A percentile compares a stretch with the other conserved stretches of the same genome.
Conservation (phyloP, 2,888 invertebrate species). For the Ptychoptera albimana region DNA sequence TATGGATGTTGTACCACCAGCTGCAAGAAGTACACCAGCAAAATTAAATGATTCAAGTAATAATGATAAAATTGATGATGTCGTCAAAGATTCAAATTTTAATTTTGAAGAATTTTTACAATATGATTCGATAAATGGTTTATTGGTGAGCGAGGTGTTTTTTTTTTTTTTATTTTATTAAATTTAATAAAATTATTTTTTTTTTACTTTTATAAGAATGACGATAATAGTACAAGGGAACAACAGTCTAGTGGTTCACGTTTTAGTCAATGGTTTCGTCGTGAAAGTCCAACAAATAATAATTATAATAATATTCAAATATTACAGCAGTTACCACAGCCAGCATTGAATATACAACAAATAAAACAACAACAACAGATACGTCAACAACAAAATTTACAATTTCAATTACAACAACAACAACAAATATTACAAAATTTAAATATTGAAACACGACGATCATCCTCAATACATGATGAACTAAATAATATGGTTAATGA, state of each 20-base stretch:
- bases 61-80: conserved; percentile 5
- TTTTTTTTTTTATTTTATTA: too few relatives aligned
- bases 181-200: conserved; percentile 1
- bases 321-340: too few relatives aligned
- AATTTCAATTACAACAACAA: conserved; percentile 7
- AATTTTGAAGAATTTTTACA: conserved; percentile 77
- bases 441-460: conserved; percentile 30
- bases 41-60: conserved; percentile 5
- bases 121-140: conserved; percentile 55
- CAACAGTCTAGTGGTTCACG: conserved; percentile 41
- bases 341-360: too few relatives aligned
- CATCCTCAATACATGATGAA: conserved; percentile 42
- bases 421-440: conserved; percentile 7
- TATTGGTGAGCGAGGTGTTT: too few relatives aligned
- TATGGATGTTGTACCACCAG: conserved; percentile 7
- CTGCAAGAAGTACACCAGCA: conserved; percentile 9
- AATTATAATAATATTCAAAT: too few relatives aligned
- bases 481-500: conserved; percentile 50
- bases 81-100: conserved; percentile 28
- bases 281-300: conserved; percentile 8
- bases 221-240: conserved; percentile 34
- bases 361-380: conserved; percentile 7
- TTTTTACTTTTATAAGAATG: conserved; percentile 37
- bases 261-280: conserved; percentile 66
- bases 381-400: too few relatives aligned